Base-by-base conservation (phyloP, 2,888 invertebrate genomes). In the Linnaemya tessellans region DNA sequence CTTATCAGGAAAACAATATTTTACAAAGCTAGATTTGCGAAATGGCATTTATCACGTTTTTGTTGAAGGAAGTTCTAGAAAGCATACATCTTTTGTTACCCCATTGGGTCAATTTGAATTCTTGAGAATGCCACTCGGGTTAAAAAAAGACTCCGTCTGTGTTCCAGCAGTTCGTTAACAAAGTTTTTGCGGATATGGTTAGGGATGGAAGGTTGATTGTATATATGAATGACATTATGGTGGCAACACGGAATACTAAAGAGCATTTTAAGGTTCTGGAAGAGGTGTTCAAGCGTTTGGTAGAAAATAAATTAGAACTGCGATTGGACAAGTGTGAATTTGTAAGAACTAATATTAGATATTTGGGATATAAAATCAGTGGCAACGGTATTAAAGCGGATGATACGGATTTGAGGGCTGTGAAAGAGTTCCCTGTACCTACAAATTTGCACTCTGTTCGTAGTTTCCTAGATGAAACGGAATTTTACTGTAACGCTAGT, bases 401-500 rank as follows among this genome's bases (percentile, higher is more conserved):
- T 13, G 15, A 49, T n/a, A 58, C 60, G 15, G 80, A 73, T 0
- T 5, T 71, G 8, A 46, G 0, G 7, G 71, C 80, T 11, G 65
- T 80, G 30, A 4, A 0, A 11, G 13, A 80, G 22, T 80, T 58
- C 56, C 78, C 64, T 22, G 18, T 80, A 22, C 79, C 71, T 3
- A 15, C 30, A 3, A 85, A 78, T 13, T 64, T 58, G 0, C 78
- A 85, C 7, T 43, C 51, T 0, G 78, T 84, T 15, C 67, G 78
- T 13, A 78, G 78, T 38, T 83, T 78, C 67, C 9, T 84, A 8
- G 86, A 70, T 4, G 85, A 87, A 56, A 89, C 89, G 13, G 89
- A 91, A 82, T 65, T 91, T 8, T 90, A 91, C 75, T 89, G 89
- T 3, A 90, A 91, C 81, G 90, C 91, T 1, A 90, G 89, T 71